Evolutionary conservation across 1,140 invertebrate genomes (phyloP).

Genomic region (Tetragnatha versicolor): DNA sequence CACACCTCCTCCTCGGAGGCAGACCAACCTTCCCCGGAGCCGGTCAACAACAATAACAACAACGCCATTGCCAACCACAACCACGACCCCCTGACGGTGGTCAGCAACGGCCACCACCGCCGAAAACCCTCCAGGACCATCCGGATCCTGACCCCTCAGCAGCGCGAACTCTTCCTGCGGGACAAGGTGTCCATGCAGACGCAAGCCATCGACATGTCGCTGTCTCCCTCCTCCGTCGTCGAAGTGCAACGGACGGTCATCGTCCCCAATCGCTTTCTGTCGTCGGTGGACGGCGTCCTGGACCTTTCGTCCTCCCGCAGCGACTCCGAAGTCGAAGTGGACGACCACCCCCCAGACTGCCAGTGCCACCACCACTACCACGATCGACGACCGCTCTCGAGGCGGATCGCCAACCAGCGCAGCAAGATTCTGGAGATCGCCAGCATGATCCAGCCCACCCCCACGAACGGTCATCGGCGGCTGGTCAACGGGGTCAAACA

Average conservation of each 20-base stretch:
- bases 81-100: slow-evolving; percentile 3
- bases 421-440: slow-evolving; percentile 21
- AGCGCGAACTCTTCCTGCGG: slow-evolving; percentile 55
- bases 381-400: slow-evolving; percentile 11
- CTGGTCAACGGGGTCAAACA: slow-evolving; percentile 13
- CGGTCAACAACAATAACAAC: slow-evolving; percentile 63
- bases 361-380: background rate
- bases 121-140: slow-evolving; percentile 58
- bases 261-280: slow-evolving; percentile 21
- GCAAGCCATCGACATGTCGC: slow-evolving; percentile 58
- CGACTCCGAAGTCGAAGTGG: slow-evolving; percentile 78
- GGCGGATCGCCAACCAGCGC: slow-evolving; percentile 20
- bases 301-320: slow-evolving; percentile 58
- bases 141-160: slow-evolving; percentile 58
- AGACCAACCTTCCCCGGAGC: slow-evolving; percentile 14
- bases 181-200: slow-evolving; percentile 57
- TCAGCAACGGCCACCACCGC: slow-evolving; percentile 32
- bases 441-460: slow-evolving; percentile 17
- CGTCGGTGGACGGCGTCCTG: slow-evolving; percentile 56
- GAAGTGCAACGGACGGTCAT: slow-evolving; percentile 19
- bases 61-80: slow-evolving; percentile 69
- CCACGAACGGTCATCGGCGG: background rate
- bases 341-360: background rate
- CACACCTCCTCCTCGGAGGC: slow-evolving; percentile 32
- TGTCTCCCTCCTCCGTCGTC: slow-evolving; percentile 51